Conservation (phyloP, 1,140 invertebrate genomes). For the Drosophila fuyamai region DNA sequence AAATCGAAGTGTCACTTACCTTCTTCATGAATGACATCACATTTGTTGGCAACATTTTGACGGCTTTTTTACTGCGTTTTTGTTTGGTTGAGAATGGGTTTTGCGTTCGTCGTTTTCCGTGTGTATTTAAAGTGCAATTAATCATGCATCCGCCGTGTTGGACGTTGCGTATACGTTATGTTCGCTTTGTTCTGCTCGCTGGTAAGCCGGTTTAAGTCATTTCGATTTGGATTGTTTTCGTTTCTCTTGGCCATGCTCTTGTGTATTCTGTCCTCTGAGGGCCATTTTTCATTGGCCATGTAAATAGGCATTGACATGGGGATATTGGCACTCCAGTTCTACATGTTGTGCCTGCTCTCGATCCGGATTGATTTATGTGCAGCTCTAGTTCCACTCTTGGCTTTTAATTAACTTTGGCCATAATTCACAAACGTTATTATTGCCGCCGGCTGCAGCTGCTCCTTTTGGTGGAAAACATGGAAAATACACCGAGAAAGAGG, state of each 20-base stretch:
- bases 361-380: slow-evolving; percentile 63
- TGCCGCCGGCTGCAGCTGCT: slow-evolving; percentile 48
- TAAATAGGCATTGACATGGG: slow-evolving; percentile 74
- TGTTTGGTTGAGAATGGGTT: slow-evolving; percentile 10
- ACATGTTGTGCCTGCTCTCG: slow-evolving; percentile 49
- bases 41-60: slow-evolving; percentile 91
- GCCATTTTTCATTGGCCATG: slow-evolving; percentile 73
- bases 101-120: slow-evolving; percentile 12
- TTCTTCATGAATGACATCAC: slow-evolving; percentile 94
- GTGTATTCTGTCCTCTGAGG: slow-evolving; percentile 25
- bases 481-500: slow-evolving; percentile 41
- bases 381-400: slow-evolving; percentile 18
- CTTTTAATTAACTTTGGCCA: slow-evolving; percentile 65
- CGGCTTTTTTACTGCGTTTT: slow-evolving; percentile 17
- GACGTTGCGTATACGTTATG: slow-evolving; percentile 10
- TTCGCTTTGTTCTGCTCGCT: slow-evolving; percentile 27
- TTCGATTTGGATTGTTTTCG: slow-evolving; percentile 35
- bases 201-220: slow-evolving; percentile 41
- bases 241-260: slow-evolving; percentile 22
- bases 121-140: slow-evolving; percentile 75
- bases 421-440: slow-evolving; percentile 54
- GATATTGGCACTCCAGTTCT: slow-evolving; percentile 41
- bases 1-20: slow-evolving; percentile 86
- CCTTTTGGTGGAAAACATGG: slow-evolving; percentile 24
- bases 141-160: slow-evolving; percentile 69